Base-by-base conservation (phyloP, 2,888 invertebrate genomes). In the Brachyptera risi region DNA sequence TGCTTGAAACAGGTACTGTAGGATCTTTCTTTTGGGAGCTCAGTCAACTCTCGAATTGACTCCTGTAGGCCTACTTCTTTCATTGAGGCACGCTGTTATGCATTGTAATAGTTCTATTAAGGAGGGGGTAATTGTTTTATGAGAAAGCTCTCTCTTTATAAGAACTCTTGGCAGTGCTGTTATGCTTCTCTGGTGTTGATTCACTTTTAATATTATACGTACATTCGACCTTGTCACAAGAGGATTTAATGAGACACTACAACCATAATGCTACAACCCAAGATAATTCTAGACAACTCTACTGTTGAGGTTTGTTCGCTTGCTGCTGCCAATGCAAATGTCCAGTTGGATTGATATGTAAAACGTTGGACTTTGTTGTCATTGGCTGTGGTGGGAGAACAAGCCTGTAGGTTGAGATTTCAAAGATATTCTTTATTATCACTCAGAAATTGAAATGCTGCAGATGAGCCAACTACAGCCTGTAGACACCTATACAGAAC, bases 301-400 rank as follows among this genome's bases (percentile, higher is more conserved):
- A 37, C 54, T 21, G 54, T 19, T 57, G 35, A 49, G 56, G 60
- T n/a, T 64, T 62, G 59, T 62, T 47, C 40, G 23, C 62, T 54
- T 62, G 64, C 64, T 64, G 40, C 64, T 60, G 60, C 71, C 76
- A 76, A 76, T 76, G 74, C 73, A 75, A 74, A 73, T 72, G 71
- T 76, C 76, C 75, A 76, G 61, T 66, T 61, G 60, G 59, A 75
- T 71, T 70, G 69, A 63, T 58, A 58, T 61, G 58, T 63, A 64
- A 72, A 71, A 71, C 72, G 72, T 76, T 77, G 76, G 76, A 75
- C 73, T 74, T 71, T 72, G 73, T 73, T 74, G 73, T 71, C 74
- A 75, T 77, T 76, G 77, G 75, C 69, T 59, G 61, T 60, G 60
- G 65, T 63, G 62, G 63, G 63, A 56, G 54, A 58, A 59, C 61